Evolutionary conservation across 2,797 vertebrate genomes (phyloP), one percentile per base, ranked within the genome.

Genomic region (Protosalanx chinensis): DNA sequence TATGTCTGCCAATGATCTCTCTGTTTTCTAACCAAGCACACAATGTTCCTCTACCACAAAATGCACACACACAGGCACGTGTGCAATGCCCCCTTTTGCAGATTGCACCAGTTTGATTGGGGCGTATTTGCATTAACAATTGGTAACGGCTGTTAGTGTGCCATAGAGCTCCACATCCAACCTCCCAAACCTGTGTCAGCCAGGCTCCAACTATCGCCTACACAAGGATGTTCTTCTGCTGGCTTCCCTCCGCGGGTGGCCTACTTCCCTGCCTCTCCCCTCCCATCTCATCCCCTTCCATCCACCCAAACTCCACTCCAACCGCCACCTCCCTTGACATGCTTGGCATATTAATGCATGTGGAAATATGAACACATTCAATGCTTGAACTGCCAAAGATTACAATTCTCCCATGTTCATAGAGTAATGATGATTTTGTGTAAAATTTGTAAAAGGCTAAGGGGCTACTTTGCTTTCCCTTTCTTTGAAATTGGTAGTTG

Each of bases 371-470:
- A 88, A 75, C 70, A 37, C 2, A 13, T 81, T 72, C 49, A 72
- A 79, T 73, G 62, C 77, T 6, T 73, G 66, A 80, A 66, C 82
- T 79, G 82, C 79, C 72, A 87, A 79, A 82, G 88, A 89, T 88
- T 88, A 87, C 77, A 78, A 78, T 67, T 64, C 64, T 59, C 72
- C 68, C 5, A 30, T 68, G 56, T 67, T 72, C 66, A 75, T 78
- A 73, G 72, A 76, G 80, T 86, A 84, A 89, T 88, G 82, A 90
- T 83, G 86, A 89, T 83, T 56, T 56, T n/a, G 15, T 56, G 83
- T 85, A 85, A 73, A 73, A 74, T 86, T 83, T 82, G 65, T 73
- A 82, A 80, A 72, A 79, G 68, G 72, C 80, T 59, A 67, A 68
- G 66, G 10, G 67, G 59, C 69, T 73, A 71, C 76, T 68, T 74